phyloP scores from a whole-genome alignment of 2,113 vertebrate genomes.

The Turnix velox region DNA sequence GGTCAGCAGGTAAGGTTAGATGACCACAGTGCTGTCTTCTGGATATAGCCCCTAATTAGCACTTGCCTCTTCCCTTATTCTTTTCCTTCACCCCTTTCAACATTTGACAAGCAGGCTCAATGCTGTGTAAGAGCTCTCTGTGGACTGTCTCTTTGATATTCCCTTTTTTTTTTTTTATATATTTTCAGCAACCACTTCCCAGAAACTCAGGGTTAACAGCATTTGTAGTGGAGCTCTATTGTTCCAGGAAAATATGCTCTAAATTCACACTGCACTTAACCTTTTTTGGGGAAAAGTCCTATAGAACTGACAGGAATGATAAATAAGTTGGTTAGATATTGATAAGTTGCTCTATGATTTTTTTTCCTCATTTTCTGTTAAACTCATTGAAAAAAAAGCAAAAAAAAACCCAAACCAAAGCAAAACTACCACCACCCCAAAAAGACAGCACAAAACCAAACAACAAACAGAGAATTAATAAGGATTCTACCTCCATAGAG shows the following conservation, averaged over 20 bases:
- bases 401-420: background rate
- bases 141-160: background rate
- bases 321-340: background rate
- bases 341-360: background rate
- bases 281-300: background rate
- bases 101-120: background rate
- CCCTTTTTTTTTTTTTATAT: rapidly evolving
- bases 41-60: background rate
- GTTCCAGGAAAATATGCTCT: background rate
- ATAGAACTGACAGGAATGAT: background rate
- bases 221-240: background rate
- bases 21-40: background rate
- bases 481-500: background rate
- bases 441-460: background rate
- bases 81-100: background rate
- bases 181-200: background rate
- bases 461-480: background rate
- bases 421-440: background rate
- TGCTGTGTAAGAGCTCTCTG: background rate
- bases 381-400: background rate
- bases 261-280: background rate
- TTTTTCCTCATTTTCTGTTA: background rate
- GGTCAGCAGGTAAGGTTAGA: background rate
- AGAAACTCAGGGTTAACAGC: background rate
- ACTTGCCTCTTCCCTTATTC: background rate